Evolutionary conservation across 2,888 invertebrate genomes (phyloP).

Genomic region (Diadegma fenestrale): DNA sequence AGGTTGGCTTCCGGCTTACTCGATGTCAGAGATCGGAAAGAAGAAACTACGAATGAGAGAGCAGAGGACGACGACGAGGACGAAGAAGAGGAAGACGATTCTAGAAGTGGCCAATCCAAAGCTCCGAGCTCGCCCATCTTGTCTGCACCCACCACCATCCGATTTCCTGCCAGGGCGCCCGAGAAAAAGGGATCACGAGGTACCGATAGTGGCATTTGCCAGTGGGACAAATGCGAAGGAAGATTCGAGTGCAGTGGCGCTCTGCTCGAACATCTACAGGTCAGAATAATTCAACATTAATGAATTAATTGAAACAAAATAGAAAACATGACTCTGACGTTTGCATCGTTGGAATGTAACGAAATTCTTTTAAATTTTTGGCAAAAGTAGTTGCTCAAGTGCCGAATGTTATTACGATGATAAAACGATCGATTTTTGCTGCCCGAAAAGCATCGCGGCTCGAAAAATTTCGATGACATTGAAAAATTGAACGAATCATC

Average conservation of each 20-base stretch:
- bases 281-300: slow-evolving; percentile 79
- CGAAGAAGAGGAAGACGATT: slow-evolving; percentile 81
- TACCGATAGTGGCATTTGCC: slow-evolving; percentile 87
- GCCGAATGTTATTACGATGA: too few species aligned
- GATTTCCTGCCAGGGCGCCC: slow-evolving; percentile 88
- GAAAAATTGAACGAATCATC: too few species aligned
- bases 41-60: slow-evolving; percentile 56
- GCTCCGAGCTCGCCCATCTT: slow-evolving; percentile 89
- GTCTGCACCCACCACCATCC: slow-evolving; percentile 92
- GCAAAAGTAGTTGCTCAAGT: too few species aligned
- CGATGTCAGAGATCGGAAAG: slow-evolving; percentile 57
- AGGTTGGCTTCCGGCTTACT: slow-evolving; percentile 65
- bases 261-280: slow-evolving; percentile 95
- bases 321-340: too few species aligned
- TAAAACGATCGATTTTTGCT: too few species aligned
- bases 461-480: too few species aligned
- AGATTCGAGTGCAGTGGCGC: slow-evolving; percentile 93
- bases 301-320: neutral
- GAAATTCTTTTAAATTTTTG: too few species aligned
- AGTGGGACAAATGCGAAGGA: slow-evolving; percentile 93
- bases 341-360: too few species aligned
- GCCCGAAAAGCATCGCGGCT: too few species aligned
- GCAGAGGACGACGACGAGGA: slow-evolving; percentile 78
- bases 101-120: slow-evolving; percentile 80
- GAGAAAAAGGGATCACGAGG: slow-evolving; percentile 81